Evolutionary conservation across 2,888 invertebrate species (phyloP), one percentile per base, ranked within the genome.

Genomic region (Tenthredo mesomela): DNA sequence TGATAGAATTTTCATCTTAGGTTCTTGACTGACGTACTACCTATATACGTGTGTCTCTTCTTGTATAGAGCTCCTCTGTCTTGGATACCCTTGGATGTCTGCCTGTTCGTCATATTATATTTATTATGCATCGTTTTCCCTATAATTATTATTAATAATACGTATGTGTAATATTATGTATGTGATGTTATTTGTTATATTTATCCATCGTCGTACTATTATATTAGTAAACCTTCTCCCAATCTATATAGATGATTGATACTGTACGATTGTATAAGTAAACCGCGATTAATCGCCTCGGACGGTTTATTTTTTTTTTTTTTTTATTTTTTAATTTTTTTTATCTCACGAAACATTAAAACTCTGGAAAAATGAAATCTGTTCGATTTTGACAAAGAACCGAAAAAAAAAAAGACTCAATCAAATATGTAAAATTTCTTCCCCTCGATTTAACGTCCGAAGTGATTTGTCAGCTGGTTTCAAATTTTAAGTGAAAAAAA

Each of bases 51-150:
- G 54, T 47, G 47, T 47, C 29, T 47, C 75, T 37, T 50, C n/a
- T 21, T 21, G 47, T 54, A 29, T 50, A 54, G 84, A n/a, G n/a
- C n/a, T n/a, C 84, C 73, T 84, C 73, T 84, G 84, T 58, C 71
- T 67, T 75, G 29, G 71, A 71, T 75, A n/a, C 15, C 75, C 54
- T 84, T 50, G 73, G 84, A 61, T 75, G 75, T 15, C 47, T 84
- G 84, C 58, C 84, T 71, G 75, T 54, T 29, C 50, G 40, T 67
- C 67, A 70, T 82, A 54, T 54, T 54, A 54, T 54, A 54, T 54
- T 54, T 54, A 54, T 54, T n/a, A 54, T 82, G 25, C 65, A 67
- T 67, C 29, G 29, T 67, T 67, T 12, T 1, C 25, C 21, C 15
- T 67, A 10, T 29, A n/a, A n/a, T n/a, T n/a, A n/a, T n/a, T n/a